Base-by-base conservation (phyloP, 2,113 vertebrate species). In the Megalops atlanticus region DNA sequence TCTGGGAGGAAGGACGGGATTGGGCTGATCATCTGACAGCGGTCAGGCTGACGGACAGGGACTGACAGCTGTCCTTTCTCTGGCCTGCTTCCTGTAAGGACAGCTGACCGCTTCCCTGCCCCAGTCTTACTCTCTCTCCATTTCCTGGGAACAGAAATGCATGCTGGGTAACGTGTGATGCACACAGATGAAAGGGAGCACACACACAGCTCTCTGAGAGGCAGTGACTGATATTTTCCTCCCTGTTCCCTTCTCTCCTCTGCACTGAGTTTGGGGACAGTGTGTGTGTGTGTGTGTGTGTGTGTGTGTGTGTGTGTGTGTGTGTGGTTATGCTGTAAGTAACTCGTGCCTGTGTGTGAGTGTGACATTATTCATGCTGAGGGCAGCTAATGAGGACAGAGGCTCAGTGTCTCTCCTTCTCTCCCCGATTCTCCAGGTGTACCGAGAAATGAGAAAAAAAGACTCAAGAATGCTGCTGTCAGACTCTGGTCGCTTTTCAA, bases 341-440 rank as follows among this genome's bases (percentile, higher is more conserved):
- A n/a, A n/a, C n/a, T n/a, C n/a, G n/a, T n/a, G n/a, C n/a, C n/a
- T n/a, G n/a, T n/a, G n/a, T n/a, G n/a, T n/a, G n/a, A n/a, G n/a
- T n/a, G n/a, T n/a, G n/a, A n/a, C n/a, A n/a, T n/a, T 45, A 81
- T 40, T 78, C 73, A 43, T 58, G 77, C 31, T 16, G 73, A 31
- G 24, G 36, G 72, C 41, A 16, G 31, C 64, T 69, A 84, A 81
- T 82, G 76, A 79, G 84, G 76, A 69, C 4, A 45, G 78, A 74
- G 64, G 35, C 21, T n/a, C 49, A 24, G 52, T 54, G 38, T 14
- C 76, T 40, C 77, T 64, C 39, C 18, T 33, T 64, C 58, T 15
- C 8, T 64, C 58, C n/a, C 18, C 31, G 58, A 31, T 64, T 64
- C n/a, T 12, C 58, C 58, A 64, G 58, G 58, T 64, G 58, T 64